Evolutionary conservation across 2,113 vertebrate genomes (phyloP).

Genomic region (Mionectes macconnelli): DNA sequence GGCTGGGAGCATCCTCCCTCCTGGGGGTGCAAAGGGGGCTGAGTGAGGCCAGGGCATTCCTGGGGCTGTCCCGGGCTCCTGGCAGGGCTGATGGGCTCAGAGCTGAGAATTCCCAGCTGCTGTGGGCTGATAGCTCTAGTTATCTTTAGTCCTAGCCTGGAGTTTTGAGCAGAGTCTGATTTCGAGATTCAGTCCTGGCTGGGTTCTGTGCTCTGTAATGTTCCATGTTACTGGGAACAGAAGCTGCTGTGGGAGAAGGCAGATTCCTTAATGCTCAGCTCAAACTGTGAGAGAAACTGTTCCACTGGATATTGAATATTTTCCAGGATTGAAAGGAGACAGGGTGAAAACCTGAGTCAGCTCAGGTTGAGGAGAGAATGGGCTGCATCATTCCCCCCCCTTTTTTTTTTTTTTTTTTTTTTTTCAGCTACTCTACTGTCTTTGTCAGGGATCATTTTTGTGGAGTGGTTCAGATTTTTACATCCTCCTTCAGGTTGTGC

Average conservation of each 20-base stretch:
- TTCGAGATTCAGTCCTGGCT: neutral
- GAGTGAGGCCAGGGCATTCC: accelerated
- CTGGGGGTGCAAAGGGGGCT: accelerated
- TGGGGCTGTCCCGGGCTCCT: neutral
- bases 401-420: too few species aligned
- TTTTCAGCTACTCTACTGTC: neutral
- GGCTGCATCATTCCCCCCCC: accelerated
- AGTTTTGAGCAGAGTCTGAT: neutral
- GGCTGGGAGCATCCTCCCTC: neutral
- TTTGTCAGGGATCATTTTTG: neutral
- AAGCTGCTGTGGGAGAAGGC: neutral
- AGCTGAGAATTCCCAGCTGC: neutral
- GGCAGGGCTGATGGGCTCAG: neutral
- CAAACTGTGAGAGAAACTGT: accelerated
- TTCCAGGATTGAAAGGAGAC: neutral
- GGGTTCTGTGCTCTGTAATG: neutral
- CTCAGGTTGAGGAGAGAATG: neutral
- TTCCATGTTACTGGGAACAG: neutral
- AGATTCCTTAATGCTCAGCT: neutral
- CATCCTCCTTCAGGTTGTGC: neutral
- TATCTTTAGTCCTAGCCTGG: neutral
- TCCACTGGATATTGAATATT: neutral
- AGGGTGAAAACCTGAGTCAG: neutral
- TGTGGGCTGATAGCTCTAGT: neutral
- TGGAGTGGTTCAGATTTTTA: neutral